Conservation (phyloP, 1,140 invertebrate genomes). For the Vollenhovia emeryi region DNA sequence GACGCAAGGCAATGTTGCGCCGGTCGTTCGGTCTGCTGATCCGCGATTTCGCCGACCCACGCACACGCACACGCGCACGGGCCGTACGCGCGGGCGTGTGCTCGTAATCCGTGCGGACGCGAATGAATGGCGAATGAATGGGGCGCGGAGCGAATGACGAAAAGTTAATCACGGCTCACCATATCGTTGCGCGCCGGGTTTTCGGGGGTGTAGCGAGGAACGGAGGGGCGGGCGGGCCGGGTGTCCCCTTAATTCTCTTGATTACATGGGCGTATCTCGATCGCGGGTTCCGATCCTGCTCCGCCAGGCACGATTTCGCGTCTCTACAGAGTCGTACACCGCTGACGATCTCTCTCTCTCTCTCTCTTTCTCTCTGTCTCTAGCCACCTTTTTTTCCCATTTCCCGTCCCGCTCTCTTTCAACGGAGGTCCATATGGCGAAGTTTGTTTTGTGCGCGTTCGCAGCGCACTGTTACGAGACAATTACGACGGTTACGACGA, state of each 20-base stretch:
- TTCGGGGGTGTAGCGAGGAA: slow-evolving; percentile 76
- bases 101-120: slow-evolving; percentile 83
- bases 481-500: slow-evolving; percentile 77
- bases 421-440: slow-evolving; percentile 75
- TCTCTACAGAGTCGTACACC: slow-evolving; percentile 42
- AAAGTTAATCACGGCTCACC: slow-evolving; percentile 86
- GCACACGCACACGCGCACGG: slow-evolving; percentile 53
- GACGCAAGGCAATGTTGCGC: slow-evolving; percentile 34
- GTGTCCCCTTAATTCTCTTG: slow-evolving; percentile 80
- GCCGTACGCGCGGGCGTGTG: slow-evolving; percentile 52
- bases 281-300: slow-evolving; percentile 66
- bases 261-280: slow-evolving; percentile 84
- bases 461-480: slow-evolving; percentile 77
- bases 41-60: slow-evolving; percentile 64
- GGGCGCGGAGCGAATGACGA: slow-evolving; percentile 82
- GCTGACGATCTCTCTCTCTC: slow-evolving; percentile 43
- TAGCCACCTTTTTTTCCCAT: neutral
- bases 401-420: slow-evolving; percentile 40
- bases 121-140: slow-evolving; percentile 86
- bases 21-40: slow-evolving; percentile 68
- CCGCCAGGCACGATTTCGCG: slow-evolving; percentile 53
- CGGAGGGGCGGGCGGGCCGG: slow-evolving; percentile 58
- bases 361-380: slow-evolving; percentile 45
- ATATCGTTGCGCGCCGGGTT: slow-evolving; percentile 79
- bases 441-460: slow-evolving; percentile 75